phyloP scores from a whole-genome alignment of 2,797 vertebrate species.

The Etheostoma perlongum region DNA sequence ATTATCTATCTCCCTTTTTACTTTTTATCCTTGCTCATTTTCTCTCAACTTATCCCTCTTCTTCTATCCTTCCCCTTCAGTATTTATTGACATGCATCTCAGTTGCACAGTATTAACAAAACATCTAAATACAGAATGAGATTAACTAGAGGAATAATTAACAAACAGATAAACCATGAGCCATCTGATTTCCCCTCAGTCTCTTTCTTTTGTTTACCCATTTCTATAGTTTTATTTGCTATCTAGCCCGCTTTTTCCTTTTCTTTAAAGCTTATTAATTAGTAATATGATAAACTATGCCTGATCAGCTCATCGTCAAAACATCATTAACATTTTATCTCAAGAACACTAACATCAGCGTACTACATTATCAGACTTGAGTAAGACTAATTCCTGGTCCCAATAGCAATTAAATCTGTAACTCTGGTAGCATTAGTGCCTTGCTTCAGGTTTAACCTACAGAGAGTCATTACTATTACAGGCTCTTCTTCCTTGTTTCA shows the following conservation, averaged over 20 bases:
- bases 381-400: conserved; percentile 17
- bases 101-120: conserved; percentile 60
- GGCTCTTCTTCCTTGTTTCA: conserved; percentile 32
- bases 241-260: conserved; percentile 9
- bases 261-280: conserved; percentile 9
- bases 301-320: background rate
- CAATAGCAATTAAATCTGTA: conserved; percentile 53
- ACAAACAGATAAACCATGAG: conserved; percentile 64
- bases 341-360: conserved; percentile 3
- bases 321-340: conserved; percentile 6
- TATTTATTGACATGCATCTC: conserved; percentile 65
- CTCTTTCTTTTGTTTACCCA: conserved; percentile 58
- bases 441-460: conserved; percentile 25
- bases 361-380: conserved; percentile 18
- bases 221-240: conserved; percentile 45
- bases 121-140: conserved; percentile 64
- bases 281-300: conserved; percentile 1
- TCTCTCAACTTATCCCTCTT: conserved; percentile 22
- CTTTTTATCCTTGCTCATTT: conserved; percentile 32
- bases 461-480: conserved; percentile 53
- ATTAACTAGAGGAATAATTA: conserved; percentile 70
- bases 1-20: conserved; percentile 19
- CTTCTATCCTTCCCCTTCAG: conserved; percentile 35
- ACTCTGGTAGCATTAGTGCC: conserved; percentile 18
- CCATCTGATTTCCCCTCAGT: conserved; percentile 67